Evolutionary conservation across 2,888 invertebrate genomes (phyloP).

Genomic region (Liopterus haemorrhoidalis): DNA sequence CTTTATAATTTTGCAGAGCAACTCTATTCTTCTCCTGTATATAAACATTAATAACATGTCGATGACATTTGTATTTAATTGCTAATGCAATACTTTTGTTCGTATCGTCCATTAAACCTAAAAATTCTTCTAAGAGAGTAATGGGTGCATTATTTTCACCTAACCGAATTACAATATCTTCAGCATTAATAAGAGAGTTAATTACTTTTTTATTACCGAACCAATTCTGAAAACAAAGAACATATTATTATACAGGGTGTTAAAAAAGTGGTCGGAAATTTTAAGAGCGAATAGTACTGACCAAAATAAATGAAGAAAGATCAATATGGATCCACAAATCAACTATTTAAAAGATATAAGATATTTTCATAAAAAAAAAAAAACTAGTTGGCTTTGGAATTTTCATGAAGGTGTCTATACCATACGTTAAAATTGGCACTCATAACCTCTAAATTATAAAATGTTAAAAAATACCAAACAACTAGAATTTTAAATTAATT

Average conservation of each 20-base stretch:
- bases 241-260: not conserved
- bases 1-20: constrained; percentile 58
- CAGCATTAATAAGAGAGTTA: constrained; percentile 38
- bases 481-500: no score
- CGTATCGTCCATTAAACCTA: constrained; percentile 37
- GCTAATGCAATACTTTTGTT: constrained; percentile 58
- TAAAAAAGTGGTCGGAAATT: no score
- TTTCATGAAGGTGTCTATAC: no score
- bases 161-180: constrained; percentile 38
- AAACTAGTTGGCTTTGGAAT: no score
- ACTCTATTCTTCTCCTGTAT: constrained; percentile 58
- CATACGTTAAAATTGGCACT: no score
- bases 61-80: constrained; percentile 58
- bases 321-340: no score
- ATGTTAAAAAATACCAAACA: no score
- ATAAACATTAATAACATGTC: constrained; percentile 57
- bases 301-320: no score
- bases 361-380: no score
- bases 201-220: constrained; percentile 44
- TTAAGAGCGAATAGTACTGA: no score
- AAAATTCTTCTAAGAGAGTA: constrained; percentile 45
- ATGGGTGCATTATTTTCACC: constrained; percentile 40
- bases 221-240: constrained; percentile 48
- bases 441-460: no score
- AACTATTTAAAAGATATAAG: no score